phyloP scores from a whole-genome alignment of 2,888 invertebrate species.

The Thumatha senex region DNA sequence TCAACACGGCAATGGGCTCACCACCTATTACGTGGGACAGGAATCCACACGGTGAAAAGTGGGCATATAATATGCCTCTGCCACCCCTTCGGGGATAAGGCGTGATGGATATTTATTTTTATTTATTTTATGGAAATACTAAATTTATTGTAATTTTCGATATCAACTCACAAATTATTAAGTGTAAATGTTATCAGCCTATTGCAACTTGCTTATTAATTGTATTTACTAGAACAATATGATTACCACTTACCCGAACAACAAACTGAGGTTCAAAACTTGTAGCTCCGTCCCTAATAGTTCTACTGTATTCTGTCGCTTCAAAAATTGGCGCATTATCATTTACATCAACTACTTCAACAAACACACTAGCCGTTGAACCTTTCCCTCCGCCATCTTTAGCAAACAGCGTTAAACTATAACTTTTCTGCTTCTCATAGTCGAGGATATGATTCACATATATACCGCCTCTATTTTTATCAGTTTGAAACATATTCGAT shows the following conservation, averaged over 20 bases:
- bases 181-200: too few species aligned
- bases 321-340: conserved; percentile 91
- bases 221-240: too few species aligned
- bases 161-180: too few species aligned
- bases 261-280: conserved; percentile 91
- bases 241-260: conserved; percentile 81
- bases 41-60: too few species aligned
- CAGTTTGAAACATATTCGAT: conserved; percentile 89
- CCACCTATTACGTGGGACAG: too few species aligned
- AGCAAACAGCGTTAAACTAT: conserved; percentile 91
- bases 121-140: too few species aligned
- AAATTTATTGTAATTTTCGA: too few species aligned
- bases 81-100: too few species aligned
- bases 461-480: conserved; percentile 86
- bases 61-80: too few species aligned
- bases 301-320: conserved; percentile 87
- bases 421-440: conserved; percentile 91
- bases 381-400: conserved; percentile 91
- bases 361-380: conserved; percentile 87
- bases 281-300: conserved; percentile 89
- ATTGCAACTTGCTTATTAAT: too few species aligned
- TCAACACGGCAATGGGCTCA: too few species aligned
- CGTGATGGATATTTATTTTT: too few species aligned
- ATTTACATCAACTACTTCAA: conserved; percentile 89
- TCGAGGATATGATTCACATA: conserved; percentile 87